phyloP scores from a whole-genome alignment of 2,888 invertebrate genomes.

The Iselma pallidipennis region DNA sequence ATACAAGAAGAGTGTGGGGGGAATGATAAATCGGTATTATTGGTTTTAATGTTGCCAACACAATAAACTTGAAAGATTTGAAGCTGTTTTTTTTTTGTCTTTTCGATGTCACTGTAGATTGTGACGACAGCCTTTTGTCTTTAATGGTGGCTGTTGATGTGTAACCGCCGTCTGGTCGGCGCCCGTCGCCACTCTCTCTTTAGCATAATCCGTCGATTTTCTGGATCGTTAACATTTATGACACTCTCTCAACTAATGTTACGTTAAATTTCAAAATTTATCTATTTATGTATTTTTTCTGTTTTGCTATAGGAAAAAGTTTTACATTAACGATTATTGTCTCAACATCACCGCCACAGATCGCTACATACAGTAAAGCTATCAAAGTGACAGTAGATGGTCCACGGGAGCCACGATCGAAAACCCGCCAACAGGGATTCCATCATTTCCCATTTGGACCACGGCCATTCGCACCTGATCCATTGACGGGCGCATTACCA shows the following conservation, averaged over 20 bases:
- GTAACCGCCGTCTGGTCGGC: background rate
- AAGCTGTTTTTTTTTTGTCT: slow-evolving; percentile 36
- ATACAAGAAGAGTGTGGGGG: background rate
- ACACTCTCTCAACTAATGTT: slow-evolving; percentile 4
- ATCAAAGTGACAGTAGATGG: slow-evolving; percentile 99
- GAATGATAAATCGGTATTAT: background rate
- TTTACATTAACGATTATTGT: slow-evolving; percentile 96
- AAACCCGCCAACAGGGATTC: slow-evolving; percentile 86
- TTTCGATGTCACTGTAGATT: background rate
- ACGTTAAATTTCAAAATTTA: slow-evolving; percentile 11
- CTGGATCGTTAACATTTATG: slow-evolving; percentile 22
- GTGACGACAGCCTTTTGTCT: background rate
- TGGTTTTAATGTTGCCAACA: too few relatives aligned
- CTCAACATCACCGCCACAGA: slow-evolving; percentile 91
- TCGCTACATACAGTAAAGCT: slow-evolving; percentile 95
- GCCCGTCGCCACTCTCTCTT: slow-evolving; percentile 7
- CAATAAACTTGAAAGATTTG: too few relatives aligned
- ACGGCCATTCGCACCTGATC: slow-evolving; percentile 79
- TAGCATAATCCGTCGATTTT: slow-evolving; percentile 32
- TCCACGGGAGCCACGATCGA: slow-evolving; percentile 94
- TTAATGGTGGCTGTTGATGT: too few relatives aligned
- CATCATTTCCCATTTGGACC: slow-evolving; percentile 90
- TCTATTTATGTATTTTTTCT: background rate
- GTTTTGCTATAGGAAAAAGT: slow-evolving; percentile 81
- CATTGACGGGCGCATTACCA: slow-evolving; percentile 74